Evolutionary conservation across 2,113 vertebrate species (phyloP).

Genomic region (Melanerpes formicivorus): DNA sequence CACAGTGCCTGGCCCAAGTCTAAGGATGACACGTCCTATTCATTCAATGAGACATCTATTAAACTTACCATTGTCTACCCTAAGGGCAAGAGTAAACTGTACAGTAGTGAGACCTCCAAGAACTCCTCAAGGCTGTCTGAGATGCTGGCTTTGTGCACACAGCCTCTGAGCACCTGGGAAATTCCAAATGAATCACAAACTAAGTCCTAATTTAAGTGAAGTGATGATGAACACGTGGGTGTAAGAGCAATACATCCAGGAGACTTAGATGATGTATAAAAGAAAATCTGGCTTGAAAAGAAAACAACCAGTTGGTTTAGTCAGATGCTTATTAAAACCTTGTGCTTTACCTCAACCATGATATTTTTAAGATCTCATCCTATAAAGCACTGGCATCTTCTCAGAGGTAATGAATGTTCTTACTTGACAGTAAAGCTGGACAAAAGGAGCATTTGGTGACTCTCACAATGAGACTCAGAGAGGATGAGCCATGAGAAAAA

Average conservation of each 20-base stretch:
- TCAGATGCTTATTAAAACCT: slow-evolving; percentile 2
- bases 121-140: neutral
- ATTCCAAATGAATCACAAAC: neutral
- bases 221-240: neutral
- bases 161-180: neutral
- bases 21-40: neutral
- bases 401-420: slow-evolving; percentile 15
- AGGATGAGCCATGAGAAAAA: slow-evolving; percentile 18
- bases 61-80: neutral
- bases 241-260: neutral
- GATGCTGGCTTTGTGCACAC: neutral
- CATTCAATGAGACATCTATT: neutral
- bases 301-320: slow-evolving; percentile 16
- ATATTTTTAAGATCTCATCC: slow-evolving; percentile 11
- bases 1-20: neutral
- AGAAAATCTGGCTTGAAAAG: neutral
- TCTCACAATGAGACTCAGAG: slow-evolving; percentile 7
- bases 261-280: neutral
- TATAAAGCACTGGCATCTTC: neutral
- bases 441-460: neutral
- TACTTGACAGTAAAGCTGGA: slow-evolving; percentile 7
- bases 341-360: neutral
- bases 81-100: neutral
- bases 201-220: neutral
- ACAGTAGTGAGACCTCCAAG: neutral